Base-by-base conservation (phyloP, 1,140 invertebrate genomes). In the Galleria mellonella region DNA sequence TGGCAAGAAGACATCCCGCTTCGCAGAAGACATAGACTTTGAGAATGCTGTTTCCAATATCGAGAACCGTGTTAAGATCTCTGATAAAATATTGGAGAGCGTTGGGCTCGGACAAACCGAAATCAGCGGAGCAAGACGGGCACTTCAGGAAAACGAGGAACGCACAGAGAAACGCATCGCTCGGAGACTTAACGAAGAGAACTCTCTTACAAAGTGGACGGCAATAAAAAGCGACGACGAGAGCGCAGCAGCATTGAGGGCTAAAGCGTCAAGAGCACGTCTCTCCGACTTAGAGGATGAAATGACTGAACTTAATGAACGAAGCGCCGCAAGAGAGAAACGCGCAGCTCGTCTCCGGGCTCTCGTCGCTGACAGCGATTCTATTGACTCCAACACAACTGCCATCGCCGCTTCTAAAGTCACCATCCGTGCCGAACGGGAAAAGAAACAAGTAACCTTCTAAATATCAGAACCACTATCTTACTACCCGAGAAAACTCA, bases 231-330 rank as follows among this genome's bases (percentile, higher is more conserved):
- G 59, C 2, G 84, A 86, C 5, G 75, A 82, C 0, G 79, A 82
- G 44, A 77, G 60, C 38, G 70, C 77, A 11, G 81, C 86, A 1
- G 73, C 65, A 4, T 71, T 78, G 36, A 48, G 79, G 28, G 77
- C 74, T 12, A 79, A 79, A 39, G 76, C 57, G 0, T 75, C 87
- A 6, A 76, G 88, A 31, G 89, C 89, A 3, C 87, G 89, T 31
- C 63, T 90, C 12, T 75, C 77, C 6, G 90, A 91, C 46, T 69
- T 91, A 33, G 89, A 91, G 55, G 89, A 89, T 39, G 90, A 91
- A 68, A 89, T 90, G 83, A 78, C 86, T 9, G 88, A 87, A 41
- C 62, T 90, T 37, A 85, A 70, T 12, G 88, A 90, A 50, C 81
- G 88, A 49, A 87, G 84, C 52, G 88, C 86, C 0, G 86, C 83